Evolutionary conservation across 2,888 invertebrate species (phyloP).

Genomic region (Nemurella pictetii): DNA sequence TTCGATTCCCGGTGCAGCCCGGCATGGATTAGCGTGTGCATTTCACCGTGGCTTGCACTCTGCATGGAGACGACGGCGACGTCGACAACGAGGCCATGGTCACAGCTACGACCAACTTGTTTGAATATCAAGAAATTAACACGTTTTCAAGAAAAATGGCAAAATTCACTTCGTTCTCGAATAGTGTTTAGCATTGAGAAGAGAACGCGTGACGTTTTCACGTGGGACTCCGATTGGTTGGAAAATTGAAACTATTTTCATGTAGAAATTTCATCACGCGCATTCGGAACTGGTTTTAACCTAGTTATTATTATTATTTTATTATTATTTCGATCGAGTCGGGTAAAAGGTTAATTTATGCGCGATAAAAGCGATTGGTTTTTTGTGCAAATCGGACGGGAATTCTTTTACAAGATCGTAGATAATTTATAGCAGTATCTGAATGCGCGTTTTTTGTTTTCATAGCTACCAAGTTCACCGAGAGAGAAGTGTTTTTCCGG

Average conservation of each 20-base stretch:
- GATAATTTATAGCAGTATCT: too few species aligned
- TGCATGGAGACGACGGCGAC: not conserved
- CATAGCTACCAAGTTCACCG: too few species aligned
- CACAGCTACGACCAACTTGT: not conserved
- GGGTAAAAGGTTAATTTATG: not conserved
- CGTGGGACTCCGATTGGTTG: not conserved
- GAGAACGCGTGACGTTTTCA: not conserved
- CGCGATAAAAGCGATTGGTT: not conserved
- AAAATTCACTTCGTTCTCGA: not conserved
- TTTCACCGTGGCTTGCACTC: not conserved
- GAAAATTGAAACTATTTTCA: not conserved
- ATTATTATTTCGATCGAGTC: not conserved
- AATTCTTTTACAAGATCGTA: not conserved
- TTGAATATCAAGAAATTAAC: not conserved
- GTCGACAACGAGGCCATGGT: not conserved
- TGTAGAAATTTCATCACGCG: not conserved
- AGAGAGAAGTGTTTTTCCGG: too few species aligned
- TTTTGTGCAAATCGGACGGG: not conserved
- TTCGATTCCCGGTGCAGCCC: not conserved
- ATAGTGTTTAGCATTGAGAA: not conserved
- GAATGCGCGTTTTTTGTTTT: too few species aligned
- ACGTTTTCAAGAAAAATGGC: not conserved
- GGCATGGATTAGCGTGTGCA: not conserved
- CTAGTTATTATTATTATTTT: too few species aligned
- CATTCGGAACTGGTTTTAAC: not conserved